A percentile compares a stretch with the other conserved stretches of the same genome.
phyloP scores from a whole-genome alignment of 2,888 invertebrate species.

The Drosophila pseudotakahashii region DNA sequence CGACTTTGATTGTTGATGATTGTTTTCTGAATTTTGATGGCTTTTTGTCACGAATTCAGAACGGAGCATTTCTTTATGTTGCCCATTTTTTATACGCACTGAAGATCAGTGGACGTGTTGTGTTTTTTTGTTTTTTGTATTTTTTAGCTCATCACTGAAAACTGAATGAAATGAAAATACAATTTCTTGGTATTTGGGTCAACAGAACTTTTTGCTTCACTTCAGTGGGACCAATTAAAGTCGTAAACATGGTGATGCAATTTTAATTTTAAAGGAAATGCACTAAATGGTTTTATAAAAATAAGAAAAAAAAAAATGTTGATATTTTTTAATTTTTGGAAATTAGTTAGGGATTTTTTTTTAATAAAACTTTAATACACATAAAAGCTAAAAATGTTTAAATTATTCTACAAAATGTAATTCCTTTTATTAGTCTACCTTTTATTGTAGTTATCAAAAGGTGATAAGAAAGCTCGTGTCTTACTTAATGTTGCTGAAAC shows the following conservation, averaged over 20 bases:
- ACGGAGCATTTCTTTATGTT: conserved; percentile 30
- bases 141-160: conserved; percentile 23
- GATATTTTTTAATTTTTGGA: too few species aligned
- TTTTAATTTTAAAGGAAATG: neutral
- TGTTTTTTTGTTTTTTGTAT: conserved; percentile 29
- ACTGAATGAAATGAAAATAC: conserved; percentile 49
- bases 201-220: conserved; percentile 43
- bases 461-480: conserved; percentile 69
- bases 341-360: too few species aligned
- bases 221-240: conserved; percentile 63
- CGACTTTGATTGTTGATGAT: conserved; percentile 64
- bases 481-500: conserved; percentile 12
- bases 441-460: neutral
- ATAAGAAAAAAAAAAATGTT: too few species aligned
- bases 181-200: conserved; percentile 68
- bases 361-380: too few species aligned
- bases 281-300: too few species aligned
- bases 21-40: conserved; percentile 61
- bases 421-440: neutral
- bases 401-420: too few species aligned
- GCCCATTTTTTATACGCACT: conserved; percentile 5
- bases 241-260: conserved; percentile 43
- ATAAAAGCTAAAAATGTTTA: too few species aligned
- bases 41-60: conserved; percentile 60
- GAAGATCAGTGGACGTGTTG: conserved; percentile 15